A percentile compares a stretch with the other conserved stretches of the same genome.
These are phyloP conservation scores for Pseudorhiza aurosa DNA, from an alignment of 30 jellyfish, hydroid and myxozoan species.

Conservation along the genomic window DNA sequence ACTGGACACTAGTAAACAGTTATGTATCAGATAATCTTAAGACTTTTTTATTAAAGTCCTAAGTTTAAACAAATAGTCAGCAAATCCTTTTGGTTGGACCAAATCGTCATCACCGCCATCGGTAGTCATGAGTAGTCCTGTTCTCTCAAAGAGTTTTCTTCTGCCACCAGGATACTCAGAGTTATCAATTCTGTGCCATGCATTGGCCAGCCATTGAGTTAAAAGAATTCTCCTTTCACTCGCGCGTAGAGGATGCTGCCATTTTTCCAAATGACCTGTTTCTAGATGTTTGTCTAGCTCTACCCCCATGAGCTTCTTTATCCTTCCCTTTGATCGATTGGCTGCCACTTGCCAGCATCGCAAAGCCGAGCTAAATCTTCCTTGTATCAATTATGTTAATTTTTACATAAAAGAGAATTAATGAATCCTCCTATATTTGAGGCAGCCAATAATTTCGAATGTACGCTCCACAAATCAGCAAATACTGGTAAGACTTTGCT, in stretches of 20 bases:
- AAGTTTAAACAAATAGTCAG: not conserved
- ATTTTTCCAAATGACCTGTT: not conserved
- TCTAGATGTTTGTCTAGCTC: slow-evolving; percentile 14
- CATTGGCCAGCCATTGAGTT: slow-evolving; percentile 15
- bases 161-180: slow-evolving; percentile 9
- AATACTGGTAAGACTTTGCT: no score
- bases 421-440: no score
- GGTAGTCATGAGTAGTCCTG: slow-evolving; percentile 8
- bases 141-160: slow-evolving; percentile 8
- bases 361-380: no score
- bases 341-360: slow-evolving; percentile 13
- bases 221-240: slow-evolving; percentile 27
- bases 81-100: slow-evolving; percentile 31
- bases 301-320: slow-evolving; percentile 9
- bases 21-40: not conserved
- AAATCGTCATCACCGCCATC: slow-evolving; percentile 20
- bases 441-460: no score
- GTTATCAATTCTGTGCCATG: slow-evolving; percentile 4
- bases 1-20: not conserved
- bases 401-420: no score
- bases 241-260: slow-evolving; percentile 13
- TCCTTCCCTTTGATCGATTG: slow-evolving; percentile 12
- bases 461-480: no score
- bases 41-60: not conserved
- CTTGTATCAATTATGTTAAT: no score